Evolutionary conservation across 2,888 invertebrate species (phyloP).

Genomic region (Amiota mariae): DNA sequence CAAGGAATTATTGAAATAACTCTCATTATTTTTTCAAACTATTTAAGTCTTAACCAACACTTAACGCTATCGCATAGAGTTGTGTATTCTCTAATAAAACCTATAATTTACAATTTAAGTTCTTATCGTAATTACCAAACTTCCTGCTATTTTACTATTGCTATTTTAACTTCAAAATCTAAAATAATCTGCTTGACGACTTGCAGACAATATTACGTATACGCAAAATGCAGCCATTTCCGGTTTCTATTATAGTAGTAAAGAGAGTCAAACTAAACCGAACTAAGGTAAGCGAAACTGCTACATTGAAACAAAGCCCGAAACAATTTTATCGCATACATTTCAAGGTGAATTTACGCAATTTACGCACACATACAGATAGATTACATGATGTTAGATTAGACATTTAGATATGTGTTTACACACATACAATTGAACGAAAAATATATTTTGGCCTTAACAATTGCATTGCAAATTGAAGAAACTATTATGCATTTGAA

Average conservation of each 20-base stretch:
- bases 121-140: conserved; percentile 24
- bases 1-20: too few species aligned
- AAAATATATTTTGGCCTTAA: conserved; percentile 46
- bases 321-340: conserved; percentile 15
- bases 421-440: not conserved
- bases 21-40: too few species aligned
- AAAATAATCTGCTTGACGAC: not conserved
- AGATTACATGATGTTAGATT: too few species aligned
- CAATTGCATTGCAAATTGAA: conserved; percentile 40
- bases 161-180: conserved; percentile 10
- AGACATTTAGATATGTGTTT: too few species aligned
- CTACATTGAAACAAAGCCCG: not conserved
- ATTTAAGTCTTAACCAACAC: too few species aligned
- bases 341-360: conserved; percentile 54
- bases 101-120: not conserved
- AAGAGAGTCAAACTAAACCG: conserved; percentile 22
- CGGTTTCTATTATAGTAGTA: conserved; percentile 59
- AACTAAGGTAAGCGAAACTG: conserved; percentile 25
- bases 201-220: conserved; percentile 29
- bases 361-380: conserved; percentile 47
- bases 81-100: too few species aligned
- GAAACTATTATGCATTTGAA: too few species aligned
- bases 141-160: conserved; percentile 2
- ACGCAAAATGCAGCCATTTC: conserved; percentile 62
- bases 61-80: too few species aligned